These are phyloP conservation scores for Chrysolina oricalcia DNA, from an alignment of 2,888 invertebrate species.

Conservation along the genomic window DNA sequence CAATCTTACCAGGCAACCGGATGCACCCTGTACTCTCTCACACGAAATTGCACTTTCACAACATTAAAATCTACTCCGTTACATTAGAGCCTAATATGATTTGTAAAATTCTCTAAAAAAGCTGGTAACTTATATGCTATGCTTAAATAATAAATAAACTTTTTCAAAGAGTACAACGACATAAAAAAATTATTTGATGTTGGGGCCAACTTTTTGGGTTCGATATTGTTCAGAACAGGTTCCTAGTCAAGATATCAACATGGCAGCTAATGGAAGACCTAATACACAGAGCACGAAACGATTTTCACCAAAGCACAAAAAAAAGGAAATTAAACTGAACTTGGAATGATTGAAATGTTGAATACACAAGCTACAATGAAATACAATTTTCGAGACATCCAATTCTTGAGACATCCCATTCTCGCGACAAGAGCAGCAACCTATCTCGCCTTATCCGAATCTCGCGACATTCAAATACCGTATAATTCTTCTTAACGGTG, in stretches of 20 bases:
- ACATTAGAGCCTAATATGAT: slow-evolving; percentile 51
- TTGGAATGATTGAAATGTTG: no score
- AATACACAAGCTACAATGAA: no score
- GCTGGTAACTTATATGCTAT: slow-evolving; percentile 61
- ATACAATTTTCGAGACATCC: no score
- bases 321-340: no score
- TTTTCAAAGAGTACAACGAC: slow-evolving; percentile 48
- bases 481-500: no score
- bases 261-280: neutral
- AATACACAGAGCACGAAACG: neutral
- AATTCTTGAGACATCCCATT: no score
- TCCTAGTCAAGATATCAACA: neutral
- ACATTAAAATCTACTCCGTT: slow-evolving; percentile 48
- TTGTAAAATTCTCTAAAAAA: slow-evolving; percentile 62
- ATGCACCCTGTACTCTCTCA: slow-evolving; percentile 17
- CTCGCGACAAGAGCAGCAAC: no score
- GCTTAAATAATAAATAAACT: slow-evolving; percentile 53
- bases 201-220: neutral
- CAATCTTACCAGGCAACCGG: neutral
- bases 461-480: no score
- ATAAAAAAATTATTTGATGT: slow-evolving; percentile 36
- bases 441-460: no score
- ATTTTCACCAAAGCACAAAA: no score
- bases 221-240: neutral
- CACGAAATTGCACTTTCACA: slow-evolving; percentile 54